Evolutionary conservation across 2,797 vertebrate genomes (phyloP), one percentile per base, ranked within the genome.

Genomic region (Diplodus puntazzo): DNA sequence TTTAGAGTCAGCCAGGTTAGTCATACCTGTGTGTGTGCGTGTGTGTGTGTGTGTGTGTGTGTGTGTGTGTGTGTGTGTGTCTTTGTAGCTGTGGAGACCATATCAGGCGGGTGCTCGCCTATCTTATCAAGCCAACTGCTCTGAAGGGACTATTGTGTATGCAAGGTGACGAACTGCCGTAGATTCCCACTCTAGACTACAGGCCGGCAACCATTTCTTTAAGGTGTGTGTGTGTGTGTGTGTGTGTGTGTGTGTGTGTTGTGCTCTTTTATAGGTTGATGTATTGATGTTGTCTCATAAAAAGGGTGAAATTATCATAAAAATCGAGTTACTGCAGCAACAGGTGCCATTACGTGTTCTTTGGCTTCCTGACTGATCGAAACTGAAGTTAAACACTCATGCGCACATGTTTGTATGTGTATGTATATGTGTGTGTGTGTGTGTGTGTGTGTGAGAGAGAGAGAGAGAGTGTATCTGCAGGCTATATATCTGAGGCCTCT

Each of bases 91-190:
- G 60, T 80, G 87, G 90, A 84, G 89, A 91, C 89, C 75, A 20
- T 94, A 94, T 94, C 93, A 94, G 90, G 60, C 49, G 52, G 48
- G 79, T 42, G 60, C 57, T 80, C n/a, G 46, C 76, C 81, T 93
- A 93, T 94, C 93, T 95, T 96, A 95, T 96, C 95, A 88, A 73
- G 16, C 62, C 70, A 88, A 87, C 83, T 81, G 87, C 83, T 86
- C 91, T 87, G 60, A 89, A 91, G 84, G 84, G 81, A 83, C 87
- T 82, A 88, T 92, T 94, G 91, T 93, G 85, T 70, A 75, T 79
- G 78, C 76, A 89, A 86, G 85, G 88, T 91, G 91, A 92, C 83
- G 27, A 89, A 81, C 86, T 74, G 65, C 71, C 82, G 78, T 30
- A 52, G 71, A 81, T 80, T 87, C 85, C 69, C 76, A 73, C 84